Evolutionary conservation across 2,113 vertebrate genomes (phyloP), one percentile per base, ranked within the genome.

Genomic region (Phaethornis superciliosus): DNA sequence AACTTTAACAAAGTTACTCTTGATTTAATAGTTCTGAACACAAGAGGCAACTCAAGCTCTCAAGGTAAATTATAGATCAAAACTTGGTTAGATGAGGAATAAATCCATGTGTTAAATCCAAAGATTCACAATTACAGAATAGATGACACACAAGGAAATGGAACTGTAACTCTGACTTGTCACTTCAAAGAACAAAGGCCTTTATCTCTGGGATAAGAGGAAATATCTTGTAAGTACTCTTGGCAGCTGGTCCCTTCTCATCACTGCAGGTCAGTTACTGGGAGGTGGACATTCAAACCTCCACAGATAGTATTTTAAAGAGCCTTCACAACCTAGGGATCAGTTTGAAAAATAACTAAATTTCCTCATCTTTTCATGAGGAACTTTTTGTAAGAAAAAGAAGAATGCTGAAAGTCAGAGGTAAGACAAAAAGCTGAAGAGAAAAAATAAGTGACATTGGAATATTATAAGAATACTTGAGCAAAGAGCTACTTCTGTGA

Each of bases 101-200:
- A 87, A 93, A 93, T 79, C 70, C 35, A 58, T 2, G 0, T 0
- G 0, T 93, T 91, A 72, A 86, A 92, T 63, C 49, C 86, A 87
- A 89, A 81, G 46, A 58, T 72, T 94, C 77, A 87, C 58, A 71
- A 68, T 93, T 90, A 86, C 62, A 85, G 89, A 85, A 88, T 87
- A 55, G 63, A 81, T 92, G 86, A 76, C 78, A 89, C 51, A 69
- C 6, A 24, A 89, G 77, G 81, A 93, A 94, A 96, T 79, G 81
- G 89, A 93, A 92, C 58, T 72, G 40, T 86, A 95, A 93, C 40
- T 90, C 81, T 81, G 35, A 51, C 62, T 89, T 93, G 89, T 84
- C 95, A 92, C 19, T 71, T 92, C 58, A 40, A 79, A 75, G 89
- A 94, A 89, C 74, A 94, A 94, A 84, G 18, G 54, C 46, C 77